A percentile compares a stretch with the other conserved stretches of the same genome.
Evolutionary conservation across 37 sponge, comb jelly and placozoan species (phyloP).

Genomic region (Aplysina aerophoba): DNA sequence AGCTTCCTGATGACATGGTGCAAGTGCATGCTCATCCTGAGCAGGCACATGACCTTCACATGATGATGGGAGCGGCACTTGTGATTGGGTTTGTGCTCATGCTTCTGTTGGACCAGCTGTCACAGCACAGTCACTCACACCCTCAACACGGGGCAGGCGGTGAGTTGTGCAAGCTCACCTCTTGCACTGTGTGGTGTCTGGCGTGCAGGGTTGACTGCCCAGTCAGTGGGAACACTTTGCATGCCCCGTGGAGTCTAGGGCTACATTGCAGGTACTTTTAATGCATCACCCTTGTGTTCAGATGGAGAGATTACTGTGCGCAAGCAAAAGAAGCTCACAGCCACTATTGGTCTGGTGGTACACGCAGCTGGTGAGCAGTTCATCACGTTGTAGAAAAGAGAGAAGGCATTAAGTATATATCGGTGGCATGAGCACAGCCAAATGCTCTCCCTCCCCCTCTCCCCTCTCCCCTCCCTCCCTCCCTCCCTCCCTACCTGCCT

Average conservation of each 20-base stretch:
- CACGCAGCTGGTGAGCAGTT: slow-evolving; percentile 83
- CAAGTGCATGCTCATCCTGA: neutral
- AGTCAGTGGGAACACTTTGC: no score
- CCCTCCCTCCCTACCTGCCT: neutral
- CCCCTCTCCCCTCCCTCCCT: neutral
- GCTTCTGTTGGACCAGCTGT: slow-evolving; percentile 91
- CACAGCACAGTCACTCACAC: slow-evolving; percentile 38
- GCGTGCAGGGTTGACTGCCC: no score
- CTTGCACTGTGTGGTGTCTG: no score
- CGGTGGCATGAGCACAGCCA: no score
- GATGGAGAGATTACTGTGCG: slow-evolving; percentile 23
- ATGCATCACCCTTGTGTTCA: no score
- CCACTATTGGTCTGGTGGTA: slow-evolving; percentile 93
- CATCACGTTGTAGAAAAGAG: no score
- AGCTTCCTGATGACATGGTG: no score
- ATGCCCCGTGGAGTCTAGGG: no score
- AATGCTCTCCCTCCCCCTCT: neutral
- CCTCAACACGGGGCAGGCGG: no score
- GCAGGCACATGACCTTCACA: slow-evolving; percentile 47
- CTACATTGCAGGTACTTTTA: no score
- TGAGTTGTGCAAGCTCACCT: no score
- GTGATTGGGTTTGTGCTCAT: slow-evolving; percentile 91
- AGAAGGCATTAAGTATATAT: no score
- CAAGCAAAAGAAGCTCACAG: slow-evolving; percentile 69
- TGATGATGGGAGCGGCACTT: slow-evolving; percentile 85